A percentile compares a stretch with the other conserved stretches of the same genome.
phyloP scores from a whole-genome alignment of 2,888 invertebrate species.

The Odontothrips loti region DNA sequence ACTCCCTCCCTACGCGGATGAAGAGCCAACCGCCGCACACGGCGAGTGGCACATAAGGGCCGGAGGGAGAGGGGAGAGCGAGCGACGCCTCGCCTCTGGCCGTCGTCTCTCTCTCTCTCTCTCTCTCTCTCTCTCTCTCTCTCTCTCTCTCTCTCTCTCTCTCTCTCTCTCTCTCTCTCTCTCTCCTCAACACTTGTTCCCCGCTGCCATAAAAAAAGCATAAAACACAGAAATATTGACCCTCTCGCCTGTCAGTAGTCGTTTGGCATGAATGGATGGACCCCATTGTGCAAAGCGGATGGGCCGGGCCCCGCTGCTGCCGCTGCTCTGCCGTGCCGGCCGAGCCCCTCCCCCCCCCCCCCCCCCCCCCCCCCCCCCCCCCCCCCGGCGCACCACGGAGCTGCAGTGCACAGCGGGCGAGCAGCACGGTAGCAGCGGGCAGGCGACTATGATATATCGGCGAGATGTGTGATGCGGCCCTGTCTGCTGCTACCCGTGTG shows the following conservation, averaged over 20 bases:
- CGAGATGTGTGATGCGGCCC: not conserved
- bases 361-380: not conserved
- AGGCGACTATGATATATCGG: not conserved
- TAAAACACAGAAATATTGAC: conserved; percentile 27
- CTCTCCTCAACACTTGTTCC: conserved; percentile 14
- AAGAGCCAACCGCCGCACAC: not conserved
- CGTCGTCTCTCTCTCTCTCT: not conserved
- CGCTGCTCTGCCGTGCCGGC: too few species aligned
- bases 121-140: not conserved
- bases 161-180: not conserved
- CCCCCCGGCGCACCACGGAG: not conserved
- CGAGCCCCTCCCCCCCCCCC: too few species aligned
- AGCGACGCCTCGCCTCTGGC: not conserved
- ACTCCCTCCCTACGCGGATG: not conserved
- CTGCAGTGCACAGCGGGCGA: not conserved
- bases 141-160: too few species aligned
- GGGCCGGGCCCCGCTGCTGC: too few species aligned
- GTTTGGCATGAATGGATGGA: conserved; percentile 24
- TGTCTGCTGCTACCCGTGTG: too few species aligned
- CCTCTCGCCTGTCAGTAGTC: conserved; percentile 18
- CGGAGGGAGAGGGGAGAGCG: not conserved
- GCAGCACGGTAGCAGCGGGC: not conserved
- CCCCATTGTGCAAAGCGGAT: conserved; percentile 18
- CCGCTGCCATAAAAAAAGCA: conserved; percentile 9
- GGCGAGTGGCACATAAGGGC: not conserved